Evolutionary conservation across 2,797 vertebrate genomes (phyloP).

Genomic region (Sparidentex hasta): DNA sequence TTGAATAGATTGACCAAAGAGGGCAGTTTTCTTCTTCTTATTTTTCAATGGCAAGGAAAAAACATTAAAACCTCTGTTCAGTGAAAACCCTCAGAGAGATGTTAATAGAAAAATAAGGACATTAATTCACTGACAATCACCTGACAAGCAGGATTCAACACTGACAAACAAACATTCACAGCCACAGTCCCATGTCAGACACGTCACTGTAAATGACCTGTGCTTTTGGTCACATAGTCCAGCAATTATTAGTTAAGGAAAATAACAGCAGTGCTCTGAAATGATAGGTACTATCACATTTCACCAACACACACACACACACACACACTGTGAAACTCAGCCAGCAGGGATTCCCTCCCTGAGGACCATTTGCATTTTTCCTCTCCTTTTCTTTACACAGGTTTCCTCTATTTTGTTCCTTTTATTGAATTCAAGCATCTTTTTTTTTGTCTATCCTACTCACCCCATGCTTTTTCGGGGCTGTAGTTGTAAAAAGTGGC

Average conservation of each 20-base stretch:
- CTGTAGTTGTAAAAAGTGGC: constrained; percentile 30
- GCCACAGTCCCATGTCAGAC: no score
- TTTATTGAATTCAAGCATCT: constrained; percentile 22
- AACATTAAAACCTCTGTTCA: no score
- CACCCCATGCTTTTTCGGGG: constrained; percentile 17
- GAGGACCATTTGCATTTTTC: constrained; percentile 45
- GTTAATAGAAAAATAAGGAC: no score
- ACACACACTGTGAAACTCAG: constrained; percentile 12
- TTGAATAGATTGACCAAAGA: no score
- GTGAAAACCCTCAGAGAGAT: no score
- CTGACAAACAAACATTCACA: no score
- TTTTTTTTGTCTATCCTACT: constrained; percentile 4
- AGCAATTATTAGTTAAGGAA: constrained; percentile 1
- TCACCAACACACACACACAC: constrained; percentile 34
- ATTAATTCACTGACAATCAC: no score
- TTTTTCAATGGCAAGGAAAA: no score
- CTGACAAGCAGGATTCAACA: no score
- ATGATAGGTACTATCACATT: constrained; percentile 36
- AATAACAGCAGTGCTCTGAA: constrained; percentile 12
- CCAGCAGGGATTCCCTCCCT: constrained; percentile 35
- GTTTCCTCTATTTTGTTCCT: not conserved
- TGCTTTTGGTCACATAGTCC: not conserved
- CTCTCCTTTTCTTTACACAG: constrained; percentile 10
- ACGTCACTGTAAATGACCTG: no score
- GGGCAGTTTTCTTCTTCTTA: no score